Conservation (phyloP, 2,113 vertebrate genomes). For the Cavia aperea region DNA sequence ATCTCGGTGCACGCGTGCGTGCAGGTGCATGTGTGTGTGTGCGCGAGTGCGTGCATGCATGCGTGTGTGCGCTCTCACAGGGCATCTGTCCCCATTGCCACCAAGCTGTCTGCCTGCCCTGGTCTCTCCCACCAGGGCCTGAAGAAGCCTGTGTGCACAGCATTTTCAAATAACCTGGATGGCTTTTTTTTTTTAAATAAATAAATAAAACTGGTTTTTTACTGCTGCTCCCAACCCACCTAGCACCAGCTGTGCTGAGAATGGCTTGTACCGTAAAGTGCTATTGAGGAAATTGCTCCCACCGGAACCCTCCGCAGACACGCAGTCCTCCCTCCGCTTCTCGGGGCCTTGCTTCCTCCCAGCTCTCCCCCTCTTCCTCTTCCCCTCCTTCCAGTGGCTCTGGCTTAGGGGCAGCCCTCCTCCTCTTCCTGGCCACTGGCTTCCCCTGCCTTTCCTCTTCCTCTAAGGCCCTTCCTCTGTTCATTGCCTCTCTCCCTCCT, state of each 20-base stretch:
- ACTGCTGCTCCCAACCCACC: slow-evolving; percentile 66
- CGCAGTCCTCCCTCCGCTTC: neutral
- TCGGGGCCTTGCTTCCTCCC: neutral
- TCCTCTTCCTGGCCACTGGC: neutral
- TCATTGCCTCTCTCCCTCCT: slow-evolving; percentile 23
- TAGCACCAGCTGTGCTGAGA: slow-evolving; percentile 71
- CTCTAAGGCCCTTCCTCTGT: neutral
- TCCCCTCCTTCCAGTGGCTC: neutral
- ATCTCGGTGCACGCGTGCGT: neutral
- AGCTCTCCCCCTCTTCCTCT: neutral
- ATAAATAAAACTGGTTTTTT: slow-evolving; percentile 60
- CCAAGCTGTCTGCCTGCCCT: neutral
- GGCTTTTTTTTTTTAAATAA: slow-evolving; percentile 44
- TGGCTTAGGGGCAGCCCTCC: no score
- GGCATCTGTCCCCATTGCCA: neutral
- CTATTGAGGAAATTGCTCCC: slow-evolving; percentile 73
- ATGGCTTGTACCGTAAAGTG: slow-evolving; percentile 70
- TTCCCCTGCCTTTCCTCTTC: neutral
- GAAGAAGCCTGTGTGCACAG: neutral
- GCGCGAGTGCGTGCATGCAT: no score
- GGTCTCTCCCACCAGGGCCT: neutral
- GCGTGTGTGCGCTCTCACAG: fast-evolving
- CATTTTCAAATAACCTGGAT: slow-evolving; percentile 59
- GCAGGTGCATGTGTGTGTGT: neutral
- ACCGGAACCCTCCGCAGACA: slow-evolving; percentile 12